Conservation (phyloP, 2,113 vertebrate genomes). For the Zosterops borbonicus region DNA sequence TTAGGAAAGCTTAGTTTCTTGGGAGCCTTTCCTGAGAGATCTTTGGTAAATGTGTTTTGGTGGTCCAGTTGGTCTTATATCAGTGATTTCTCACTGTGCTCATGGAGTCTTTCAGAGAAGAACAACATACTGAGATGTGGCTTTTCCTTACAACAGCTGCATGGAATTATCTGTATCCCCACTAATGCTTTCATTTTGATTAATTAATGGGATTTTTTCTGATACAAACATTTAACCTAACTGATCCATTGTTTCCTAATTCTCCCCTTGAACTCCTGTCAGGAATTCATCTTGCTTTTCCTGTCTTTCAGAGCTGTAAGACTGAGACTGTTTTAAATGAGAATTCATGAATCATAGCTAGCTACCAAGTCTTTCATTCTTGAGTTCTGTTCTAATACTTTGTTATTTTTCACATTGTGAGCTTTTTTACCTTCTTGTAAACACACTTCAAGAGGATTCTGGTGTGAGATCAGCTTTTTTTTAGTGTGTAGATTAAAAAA, state of each 20-base stretch:
- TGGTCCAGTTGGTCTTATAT: neutral
- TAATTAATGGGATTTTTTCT: neutral
- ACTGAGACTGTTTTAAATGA: neutral
- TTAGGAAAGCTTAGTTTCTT: neutral
- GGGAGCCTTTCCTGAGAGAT: neutral
- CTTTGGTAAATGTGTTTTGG: neutral
- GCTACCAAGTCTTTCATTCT: neutral
- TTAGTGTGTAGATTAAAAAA: neutral
- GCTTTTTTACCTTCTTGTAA: neutral
- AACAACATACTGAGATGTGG: neutral
- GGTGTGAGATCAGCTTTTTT: neutral
- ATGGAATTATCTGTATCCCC: neutral
- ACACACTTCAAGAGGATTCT: neutral
- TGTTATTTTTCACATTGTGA: neutral
- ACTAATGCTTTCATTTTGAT: neutral
- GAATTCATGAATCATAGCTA: neutral
- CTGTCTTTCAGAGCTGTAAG: neutral
- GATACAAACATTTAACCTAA: neutral
- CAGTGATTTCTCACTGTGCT: neutral
- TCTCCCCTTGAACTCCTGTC: neutral
- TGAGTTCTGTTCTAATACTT: neutral
- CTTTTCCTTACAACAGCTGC: neutral
- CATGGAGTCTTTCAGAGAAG: neutral
- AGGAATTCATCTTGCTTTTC: neutral
- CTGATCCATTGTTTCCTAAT: neutral